Evolutionary conservation across 2,113 vertebrate genomes (phyloP), one percentile per base, ranked within the genome.

Genomic region (Tachuris rubrigastra): DNA sequence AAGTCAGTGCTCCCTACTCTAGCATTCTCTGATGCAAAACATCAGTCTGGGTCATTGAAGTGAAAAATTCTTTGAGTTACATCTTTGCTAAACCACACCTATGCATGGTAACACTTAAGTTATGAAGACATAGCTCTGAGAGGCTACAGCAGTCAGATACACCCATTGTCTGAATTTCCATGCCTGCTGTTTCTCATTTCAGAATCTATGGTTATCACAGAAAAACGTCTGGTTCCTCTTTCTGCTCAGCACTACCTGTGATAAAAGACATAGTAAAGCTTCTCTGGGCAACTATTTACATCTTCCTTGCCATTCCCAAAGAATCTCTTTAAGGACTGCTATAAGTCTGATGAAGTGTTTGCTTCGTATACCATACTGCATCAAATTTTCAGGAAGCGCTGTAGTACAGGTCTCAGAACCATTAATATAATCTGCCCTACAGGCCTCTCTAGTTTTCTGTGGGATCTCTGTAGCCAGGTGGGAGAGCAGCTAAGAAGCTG

Each of bases 101-200:
- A 21, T 28, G 14, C 58, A 47, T 10, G 27, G 33, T 53, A 93
- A 49, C 25, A 27, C n/a, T 91, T 90, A 37, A 39, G 13, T 59
- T 93, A 66, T 10, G 44, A 89, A 88, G 76, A 83, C 41, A 37
- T 7, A 67, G 42, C 46, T 82, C 78, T 63, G 62, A 87, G 58
- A 92, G 39, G 23, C 63, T 85, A 77, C 33, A 69, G 30, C 50
- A 41, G 9, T 35, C 72, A 80, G 53, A 89, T 56, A 83, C 18
- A 73, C 42, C 56, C 56, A 6, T 23, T 90, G 74, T 41, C 42
- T 90, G 33, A 42, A 44, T 81, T 82, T 90, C 86, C 39, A 41
- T 71, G 23, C 39, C 59, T 76, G 46, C 73, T 94, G 49, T 93
- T 92, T 75, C 80, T 87, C 49, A 80, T 92, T 95, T 91, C 74